Evolutionary conservation across 1,140 invertebrate species (phyloP), one percentile per base, ranked within the genome.

Genomic region (Listronotus oregonensis): DNA sequence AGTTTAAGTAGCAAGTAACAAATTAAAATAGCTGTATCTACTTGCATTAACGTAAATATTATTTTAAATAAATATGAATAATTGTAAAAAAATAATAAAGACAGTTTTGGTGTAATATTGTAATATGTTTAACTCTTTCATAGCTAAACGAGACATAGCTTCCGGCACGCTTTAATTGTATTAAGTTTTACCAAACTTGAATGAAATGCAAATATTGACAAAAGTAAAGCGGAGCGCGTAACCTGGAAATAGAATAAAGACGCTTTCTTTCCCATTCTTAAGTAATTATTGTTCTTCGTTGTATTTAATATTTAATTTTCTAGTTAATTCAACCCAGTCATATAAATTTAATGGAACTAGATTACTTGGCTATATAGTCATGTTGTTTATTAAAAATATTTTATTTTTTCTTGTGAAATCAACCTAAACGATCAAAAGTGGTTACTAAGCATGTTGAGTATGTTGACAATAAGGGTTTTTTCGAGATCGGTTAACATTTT

Each of bases 121-220:
- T 27, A 27, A 27, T 27, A 27, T 27, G 21, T 27, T 37, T 37
- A 56, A 56, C 54, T 43, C 54, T 43, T 56, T 56, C 54, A 56
- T 56, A 39, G 54, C 39, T 40, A 21, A 56, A 8, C 54, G 54
- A 56, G 54, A 56, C 56, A 58, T 21, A 5, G 8, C 56, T 27
- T 40, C 6, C 12, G 34, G 58, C 58, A 11, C 58, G 27, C 18
- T 60, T 60, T 60, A 60, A 57, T 39, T 60, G 58, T 60, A 60
- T 60, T 60, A 60, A 60, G 46, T 60, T 60, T 60, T 60, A 60
- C 58, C 58, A 60, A 42, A 60, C 58, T 60, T 60, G 58, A 60
- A 60, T 60, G 58, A 60, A 60, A 60, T 50, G 34, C 58, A 60
- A 60, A 60, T 60, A 60, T 60, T 60, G 47, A 60, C 46, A 42